Percentiles rank a stretch among this genome's conserved stretches.
Evolutionary conservation across 1,140 invertebrate species (phyloP).

Genomic region (Archivesica marissinica): DNA sequence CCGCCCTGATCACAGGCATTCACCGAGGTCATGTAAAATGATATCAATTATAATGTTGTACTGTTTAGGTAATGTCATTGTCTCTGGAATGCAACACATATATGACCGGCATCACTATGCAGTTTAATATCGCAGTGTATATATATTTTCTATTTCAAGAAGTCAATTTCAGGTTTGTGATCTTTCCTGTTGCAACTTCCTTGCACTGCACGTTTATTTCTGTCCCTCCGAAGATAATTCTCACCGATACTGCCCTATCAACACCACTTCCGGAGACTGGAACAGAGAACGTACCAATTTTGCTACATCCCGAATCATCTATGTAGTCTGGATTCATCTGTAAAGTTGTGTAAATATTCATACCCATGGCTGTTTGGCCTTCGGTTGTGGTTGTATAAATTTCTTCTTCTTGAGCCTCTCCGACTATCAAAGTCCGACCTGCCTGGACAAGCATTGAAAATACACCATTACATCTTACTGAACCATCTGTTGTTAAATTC

Average conservation of each 20-base stretch:
- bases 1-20: too few relatives aligned
- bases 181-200: slow-evolving; percentile 27
- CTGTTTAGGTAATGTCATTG: too few relatives aligned
- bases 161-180: slow-evolving; percentile 34
- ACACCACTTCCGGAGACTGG: slow-evolving; percentile 23
- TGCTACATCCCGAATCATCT: slow-evolving; percentile 32
- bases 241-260: slow-evolving; percentile 8
- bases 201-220: slow-evolving; percentile 21
- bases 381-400: neutral
- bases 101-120: too few relatives aligned
- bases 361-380: neutral
- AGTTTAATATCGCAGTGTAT: too few relatives aligned
- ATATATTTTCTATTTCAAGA: slow-evolving; percentile 29
- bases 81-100: too few relatives aligned
- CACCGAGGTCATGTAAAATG: too few relatives aligned
- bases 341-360: slow-evolving; percentile 21
- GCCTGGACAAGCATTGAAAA: neutral
- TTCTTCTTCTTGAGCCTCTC: slow-evolving; percentile 23
- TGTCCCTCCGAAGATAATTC: slow-evolving; percentile 46
- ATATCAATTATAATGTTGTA: too few relatives aligned
- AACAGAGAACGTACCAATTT: slow-evolving; percentile 28
- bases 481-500: neutral
- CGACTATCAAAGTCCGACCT: slow-evolving; percentile 14
- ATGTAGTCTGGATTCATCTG: slow-evolving; percentile 19
- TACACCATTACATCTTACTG: neutral